Percentiles rank a stretch among this genome's conserved stretches.
Evolutionary conservation across 2,113 vertebrate genomes (phyloP).

Genomic region (Apaloderma vittatum): DNA sequence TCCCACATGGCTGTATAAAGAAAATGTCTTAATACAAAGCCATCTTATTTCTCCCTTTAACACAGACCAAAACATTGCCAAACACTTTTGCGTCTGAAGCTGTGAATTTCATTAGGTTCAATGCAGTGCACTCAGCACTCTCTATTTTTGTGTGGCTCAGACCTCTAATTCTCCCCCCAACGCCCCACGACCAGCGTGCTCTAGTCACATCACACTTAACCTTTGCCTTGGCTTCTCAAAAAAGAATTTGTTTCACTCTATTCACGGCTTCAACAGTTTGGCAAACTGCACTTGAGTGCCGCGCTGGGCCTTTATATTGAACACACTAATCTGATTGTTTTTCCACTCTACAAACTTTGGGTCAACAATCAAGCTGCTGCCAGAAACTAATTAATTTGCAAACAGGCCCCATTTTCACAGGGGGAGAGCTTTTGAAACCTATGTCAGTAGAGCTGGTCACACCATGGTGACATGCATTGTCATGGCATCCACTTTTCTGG

Average conservation of each 20-base stretch:
- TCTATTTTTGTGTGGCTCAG: conserved; percentile 69
- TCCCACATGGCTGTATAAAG: conserved; percentile 18
- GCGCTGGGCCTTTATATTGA: conserved; percentile 79
- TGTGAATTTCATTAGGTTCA: conserved; percentile 70
- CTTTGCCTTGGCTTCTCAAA: conserved; percentile 81
- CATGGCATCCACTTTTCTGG: conserved; percentile 76
- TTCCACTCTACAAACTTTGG: conserved; percentile 85
- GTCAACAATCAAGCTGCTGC: conserved; percentile 86
- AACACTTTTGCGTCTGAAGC: conserved; percentile 16
- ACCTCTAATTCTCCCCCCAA: conserved; percentile 61
- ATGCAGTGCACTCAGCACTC: conserved; percentile 34
- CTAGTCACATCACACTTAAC: conserved; percentile 87
- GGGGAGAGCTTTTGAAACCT: conserved; percentile 83
- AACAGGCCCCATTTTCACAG: conserved; percentile 85
- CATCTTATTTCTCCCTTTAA: conserved; percentile 29
- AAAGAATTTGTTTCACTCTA: conserved; percentile 82
- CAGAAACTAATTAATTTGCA: conserved; percentile 90
- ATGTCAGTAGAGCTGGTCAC: conserved; percentile 81
- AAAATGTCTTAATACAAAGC: conserved; percentile 48
- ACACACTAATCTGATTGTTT: conserved; percentile 88
- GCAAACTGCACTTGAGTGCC: conserved; percentile 79
- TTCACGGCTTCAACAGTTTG: conserved; percentile 79
- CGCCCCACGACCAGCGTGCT: conserved; percentile 36
- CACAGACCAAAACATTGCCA: conserved; percentile 31
- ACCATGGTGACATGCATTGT: conserved; percentile 82